These are phyloP conservation scores for Myioborus miniatus DNA, from an alignment of 2,797 vertebrate species.

Conservation along the genomic window DNA sequence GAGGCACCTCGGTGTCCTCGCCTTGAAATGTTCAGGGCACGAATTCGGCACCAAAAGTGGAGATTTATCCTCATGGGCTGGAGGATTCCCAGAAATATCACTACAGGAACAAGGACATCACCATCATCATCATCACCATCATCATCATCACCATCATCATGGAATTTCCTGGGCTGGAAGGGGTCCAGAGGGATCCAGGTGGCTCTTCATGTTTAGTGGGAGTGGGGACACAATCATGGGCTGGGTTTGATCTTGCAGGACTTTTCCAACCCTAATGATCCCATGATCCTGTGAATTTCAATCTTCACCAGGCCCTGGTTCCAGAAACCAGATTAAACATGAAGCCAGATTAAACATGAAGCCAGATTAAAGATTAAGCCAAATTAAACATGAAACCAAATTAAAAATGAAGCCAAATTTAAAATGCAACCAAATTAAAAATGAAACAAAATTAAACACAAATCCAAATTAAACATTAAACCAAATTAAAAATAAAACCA, in stretches of 20 bases:
- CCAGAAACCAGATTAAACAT: not conserved
- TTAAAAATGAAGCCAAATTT: too few species aligned
- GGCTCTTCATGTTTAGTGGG: rapidly evolving
- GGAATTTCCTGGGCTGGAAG: not conserved
- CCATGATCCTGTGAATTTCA: rapidly evolving
- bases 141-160: not conserved
- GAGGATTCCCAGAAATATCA: not conserved
- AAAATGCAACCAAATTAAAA: too few species aligned
- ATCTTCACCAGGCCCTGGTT: not conserved
- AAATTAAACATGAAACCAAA: too few species aligned
- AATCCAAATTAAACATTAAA: not conserved
- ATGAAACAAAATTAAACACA: not conserved
- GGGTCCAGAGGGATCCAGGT: not conserved
- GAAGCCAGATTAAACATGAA: not conserved
- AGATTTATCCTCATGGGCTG: not conserved
- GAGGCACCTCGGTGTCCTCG: rapidly evolving
- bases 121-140: not conserved
- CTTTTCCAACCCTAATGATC: not conserved
- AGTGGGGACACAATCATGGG: not conserved
- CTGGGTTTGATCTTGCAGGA: not conserved
- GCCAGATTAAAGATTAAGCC: not conserved
- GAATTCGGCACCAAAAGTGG: rapidly evolving
- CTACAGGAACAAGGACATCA: not conserved
- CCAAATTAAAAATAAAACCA: not conserved
- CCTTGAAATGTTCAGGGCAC: not conserved